Evolutionary conservation across 2,888 invertebrate genomes (phyloP), one percentile per base, ranked within the genome.

Genomic region (Lypha dubia): DNA sequence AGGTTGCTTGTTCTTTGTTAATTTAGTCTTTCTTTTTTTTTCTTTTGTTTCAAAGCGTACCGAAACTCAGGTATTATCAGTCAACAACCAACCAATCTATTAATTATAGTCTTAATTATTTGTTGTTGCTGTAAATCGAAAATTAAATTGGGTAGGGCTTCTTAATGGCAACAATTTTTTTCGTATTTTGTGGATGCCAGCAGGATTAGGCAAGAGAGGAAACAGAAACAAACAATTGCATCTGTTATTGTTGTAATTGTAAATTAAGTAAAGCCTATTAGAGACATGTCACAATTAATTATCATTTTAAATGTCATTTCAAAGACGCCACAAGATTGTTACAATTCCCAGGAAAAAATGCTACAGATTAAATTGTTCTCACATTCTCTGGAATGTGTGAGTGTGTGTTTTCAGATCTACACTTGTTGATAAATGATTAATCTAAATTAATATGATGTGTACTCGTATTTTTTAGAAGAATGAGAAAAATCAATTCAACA

Each of bases 1-100:
- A n/a, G n/a, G n/a, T n/a, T 68, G 41, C 24, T 53, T 53, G 3
- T 38, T 68, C 68, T 53, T 70, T 58, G 17, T 44, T 56, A 38
- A n/a, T 49, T 20, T 44, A 15, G 24, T 38, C 15, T 32, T n/a
- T 35, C 46, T 22, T 58, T 32, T 46, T 58, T 70, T 13, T 56
- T 28, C 3, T 15, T 20, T 60, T 11, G 11, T 65, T 53, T 75
- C 70, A 70, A 76, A 76, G 75, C 7, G 24, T 32, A 38, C 75
- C 81, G 81, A 53, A 75, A 49, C 56, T 62, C 81, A 81, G 81
- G 81, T 81, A 58, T 76, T 76, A 75, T 70, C 75, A 56, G 5
- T n/a, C n/a, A n/a, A n/a, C n/a, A n/a, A n/a, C n/a, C 68, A 41
- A 49, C 3, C 70, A 76, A 82, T 76, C 75, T 63, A 82, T 82